Base-by-base conservation (phyloP, 2,113 vertebrate genomes). In the Bufo bufo region DNA sequence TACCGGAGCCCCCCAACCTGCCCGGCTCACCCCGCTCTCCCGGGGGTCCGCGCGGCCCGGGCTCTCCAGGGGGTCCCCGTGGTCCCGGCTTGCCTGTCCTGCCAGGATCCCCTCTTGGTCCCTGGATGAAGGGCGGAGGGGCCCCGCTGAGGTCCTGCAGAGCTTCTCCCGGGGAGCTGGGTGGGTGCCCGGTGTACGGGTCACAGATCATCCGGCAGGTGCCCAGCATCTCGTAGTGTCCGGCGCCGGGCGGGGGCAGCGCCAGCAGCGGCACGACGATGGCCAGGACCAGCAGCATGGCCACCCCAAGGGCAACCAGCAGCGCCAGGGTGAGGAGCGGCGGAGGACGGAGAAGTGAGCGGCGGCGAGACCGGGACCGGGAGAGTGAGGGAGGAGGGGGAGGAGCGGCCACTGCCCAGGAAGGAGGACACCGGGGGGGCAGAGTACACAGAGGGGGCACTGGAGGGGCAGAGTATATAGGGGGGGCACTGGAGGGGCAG, bases 121-220 rank as follows among this genome's bases (percentile, higher is more conserved):
- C 97, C 79, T 95, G 96, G 86, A 96, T 93, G 92, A 96, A 95
- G 12, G 95, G 94, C 43, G 94, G 93, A 0, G 94, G 94, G 50
- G 94, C 93, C 52, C 93, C 95, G 82, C 96, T 95, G 19, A 95
- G 92, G 90, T 95, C 96, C 92, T 96, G 96, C 92, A 95, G 93
- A 75, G 94, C 95, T 91, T 96, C 96, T 93, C 96, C 93, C n/a
- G n/a, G n/a, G n/a, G n/a, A n/a, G n/a, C n/a, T n/a, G 77, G 92
- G 90, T 17, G 90, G 90, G 50, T 88, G 77, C 3, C 90, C 87
- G 12, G 92, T 89, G 92, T 97, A 97, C 0, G 96, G 96, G 93
- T 97, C 96, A 86, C 97, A 97, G 52, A 97, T 96, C 97, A 97
- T 97, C 33, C 97, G 95, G 90, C 97, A 97, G 89, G 97, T 97